A percentile compares a stretch with the other conserved stretches of the same genome.
These are phyloP conservation scores for Drosophila rhopaloa DNA, from an alignment of 1,140 invertebrate genomes.

Conservation along the genomic window DNA sequence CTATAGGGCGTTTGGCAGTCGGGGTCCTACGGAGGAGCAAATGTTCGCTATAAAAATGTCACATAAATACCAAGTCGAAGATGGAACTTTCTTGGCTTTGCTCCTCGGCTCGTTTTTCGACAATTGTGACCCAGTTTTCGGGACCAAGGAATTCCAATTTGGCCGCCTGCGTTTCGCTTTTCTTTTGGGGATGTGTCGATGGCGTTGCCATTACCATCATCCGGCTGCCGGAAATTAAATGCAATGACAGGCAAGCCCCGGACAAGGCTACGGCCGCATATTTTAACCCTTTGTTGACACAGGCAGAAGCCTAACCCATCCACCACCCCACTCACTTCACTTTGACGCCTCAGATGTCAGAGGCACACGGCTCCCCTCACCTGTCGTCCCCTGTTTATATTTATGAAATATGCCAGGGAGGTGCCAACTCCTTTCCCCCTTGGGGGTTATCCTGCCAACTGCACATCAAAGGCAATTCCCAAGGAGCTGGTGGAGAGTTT, in stretches of 20 bases:
- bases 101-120: conserved; percentile 44
- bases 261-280: conserved; percentile 44
- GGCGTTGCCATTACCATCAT: conserved; percentile 58
- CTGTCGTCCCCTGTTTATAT: conserved; percentile 54
- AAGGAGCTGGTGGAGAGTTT: conserved; percentile 38
- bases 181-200: conserved; percentile 51
- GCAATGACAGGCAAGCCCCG: conserved; percentile 67
- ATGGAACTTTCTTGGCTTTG: conserved; percentile 41
- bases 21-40: conserved; percentile 50
- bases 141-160: conserved; percentile 71
- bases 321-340: conserved; percentile 10
- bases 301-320: conserved; percentile 20
- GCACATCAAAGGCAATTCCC: conserved; percentile 75
- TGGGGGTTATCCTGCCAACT: conserved; percentile 34
- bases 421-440: conserved; percentile 21
- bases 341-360: conserved; percentile 46
- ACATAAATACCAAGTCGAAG: conserved; percentile 77
- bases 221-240: conserved; percentile 75
- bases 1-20: conserved; percentile 31
- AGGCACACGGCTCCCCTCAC: conserved; percentile 47
- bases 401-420: conserved; percentile 64
- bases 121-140: conserved; percentile 66
- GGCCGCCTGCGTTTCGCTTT: conserved; percentile 23
- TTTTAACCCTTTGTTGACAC: conserved; percentile 70
- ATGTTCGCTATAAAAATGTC: conserved; percentile 73